phyloP scores from a whole-genome alignment of 2,113 vertebrate species.

The Dicentrarchus labrax region DNA sequence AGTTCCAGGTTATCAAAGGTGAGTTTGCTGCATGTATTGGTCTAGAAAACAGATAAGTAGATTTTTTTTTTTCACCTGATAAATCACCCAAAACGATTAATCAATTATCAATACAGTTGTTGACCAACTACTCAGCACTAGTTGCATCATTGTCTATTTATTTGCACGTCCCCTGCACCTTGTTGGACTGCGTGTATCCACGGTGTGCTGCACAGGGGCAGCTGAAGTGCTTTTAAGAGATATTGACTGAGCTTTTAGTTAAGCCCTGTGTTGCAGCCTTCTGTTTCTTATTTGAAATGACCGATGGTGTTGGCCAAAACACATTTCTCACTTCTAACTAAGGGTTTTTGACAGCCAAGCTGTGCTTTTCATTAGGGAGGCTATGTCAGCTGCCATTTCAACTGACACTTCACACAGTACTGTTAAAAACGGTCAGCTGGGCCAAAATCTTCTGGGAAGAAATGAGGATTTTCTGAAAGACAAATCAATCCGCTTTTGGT shows the following conservation, averaged over 20 bases:
- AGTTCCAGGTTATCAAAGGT: not conserved
- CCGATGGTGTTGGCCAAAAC: constrained; percentile 61
- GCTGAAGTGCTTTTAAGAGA: constrained; percentile 64
- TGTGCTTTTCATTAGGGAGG: constrained; percentile 64
- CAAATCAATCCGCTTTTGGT: constrained; percentile 53
- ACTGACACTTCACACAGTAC: constrained; percentile 60
- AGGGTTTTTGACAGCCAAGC: constrained; percentile 73
- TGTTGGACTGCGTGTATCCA: constrained; percentile 15
- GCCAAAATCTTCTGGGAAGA: constrained; percentile 48
- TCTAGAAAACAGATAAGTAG: too few species aligned
- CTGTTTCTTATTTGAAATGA: constrained; percentile 71
- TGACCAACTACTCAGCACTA: constrained; percentile 1
- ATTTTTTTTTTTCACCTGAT: not conserved
- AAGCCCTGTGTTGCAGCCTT: constrained; percentile 64
- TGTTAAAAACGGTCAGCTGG: constrained; percentile 57
- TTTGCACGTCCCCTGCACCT: not conserved
- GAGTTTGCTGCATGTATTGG: not conserved
- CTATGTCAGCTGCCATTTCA: constrained; percentile 73
- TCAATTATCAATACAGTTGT: not conserved
- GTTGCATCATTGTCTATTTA: not conserved
- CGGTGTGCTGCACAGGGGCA: constrained; percentile 20
- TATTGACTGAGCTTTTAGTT: constrained; percentile 65
- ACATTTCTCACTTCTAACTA: constrained; percentile 65
- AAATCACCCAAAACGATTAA: not conserved
- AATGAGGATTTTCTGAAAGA: constrained; percentile 53